Evolutionary conservation across 2,113 vertebrate species (phyloP), one percentile per base, ranked within the genome.

Genomic region (Microcebus ravelobensis): DNA sequence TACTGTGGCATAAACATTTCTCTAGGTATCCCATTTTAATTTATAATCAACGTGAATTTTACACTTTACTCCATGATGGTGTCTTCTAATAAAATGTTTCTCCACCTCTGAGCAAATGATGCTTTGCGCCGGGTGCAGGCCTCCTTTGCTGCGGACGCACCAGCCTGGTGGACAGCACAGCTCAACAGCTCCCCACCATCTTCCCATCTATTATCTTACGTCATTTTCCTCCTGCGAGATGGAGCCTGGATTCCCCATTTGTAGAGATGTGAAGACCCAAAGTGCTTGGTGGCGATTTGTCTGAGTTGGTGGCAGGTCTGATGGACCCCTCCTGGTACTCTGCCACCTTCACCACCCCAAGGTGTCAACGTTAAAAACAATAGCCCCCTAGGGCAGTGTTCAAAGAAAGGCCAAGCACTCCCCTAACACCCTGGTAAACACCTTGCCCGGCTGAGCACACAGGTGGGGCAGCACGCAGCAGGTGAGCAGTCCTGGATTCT

Each of bases 91-190:
- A 20, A 82, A 81, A 61, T 2, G 18, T 27, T 52, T 79, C 73
- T 34, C 18, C 39, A 5, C 42, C 61, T 76, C 27, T 6, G 36
- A 57, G 59, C 23, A 63, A 71, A 73, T 2, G 8, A 34, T 25
- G 52, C 25, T 11, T 14, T 2, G 1, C 0, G 2, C 15, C 1
- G 10, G 27, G 1, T 0, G 4, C 2, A 5, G 27, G 63, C 20
- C 50, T 48, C 65, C 31, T 7, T 23, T 13, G 67, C 39, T 34
- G 9, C 17, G 0, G 15, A 14, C 2, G 8, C 5, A 6, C 67
- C 34, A 21, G 20, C 14, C 1, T 20, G 27, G 65, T 9, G 36
- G 88, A 63, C 42, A 68, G 67, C 2, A 8, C 15, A 36, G 48
- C 5, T 42, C 42, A 42, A 42, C 42, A 42, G 42, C 42, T 42